These are phyloP conservation scores for Ameiurus melas DNA, from an alignment of 2,113 vertebrate species.

Conservation along the genomic window DNA sequence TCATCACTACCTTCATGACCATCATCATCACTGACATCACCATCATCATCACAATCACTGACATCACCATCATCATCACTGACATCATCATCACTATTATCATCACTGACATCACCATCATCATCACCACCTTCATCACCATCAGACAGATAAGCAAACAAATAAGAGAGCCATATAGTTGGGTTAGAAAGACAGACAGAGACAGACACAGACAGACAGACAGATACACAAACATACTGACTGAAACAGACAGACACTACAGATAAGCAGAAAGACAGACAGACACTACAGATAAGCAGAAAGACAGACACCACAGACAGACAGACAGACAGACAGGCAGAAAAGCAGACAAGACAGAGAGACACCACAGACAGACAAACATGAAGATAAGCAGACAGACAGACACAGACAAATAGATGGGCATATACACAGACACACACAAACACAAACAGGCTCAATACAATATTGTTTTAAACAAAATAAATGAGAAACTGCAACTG, in stretches of 20 bases:
- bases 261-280: background rate
- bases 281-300: background rate
- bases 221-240: background rate
- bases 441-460: too few relatives aligned
- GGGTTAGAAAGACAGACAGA: background rate
- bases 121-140: background rate
- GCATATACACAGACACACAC: too few relatives aligned
- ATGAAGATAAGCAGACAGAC: background rate
- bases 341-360: background rate
- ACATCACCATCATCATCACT: background rate
- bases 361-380: background rate
- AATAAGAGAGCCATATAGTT: background rate
- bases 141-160: background rate
- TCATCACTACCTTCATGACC: background rate
- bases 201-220: background rate
- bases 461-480: too few relatives aligned
- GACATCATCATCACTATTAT: background rate
- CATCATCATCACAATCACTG: background rate
- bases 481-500: too few relatives aligned
- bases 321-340: too few relatives aligned
- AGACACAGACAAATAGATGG: background rate
- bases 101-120: background rate
- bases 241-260: background rate
- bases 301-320: background rate
- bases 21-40: background rate